phyloP scores from a whole-genome alignment of 1,140 invertebrate species.

The Leptinotarsa defecta region DNA sequence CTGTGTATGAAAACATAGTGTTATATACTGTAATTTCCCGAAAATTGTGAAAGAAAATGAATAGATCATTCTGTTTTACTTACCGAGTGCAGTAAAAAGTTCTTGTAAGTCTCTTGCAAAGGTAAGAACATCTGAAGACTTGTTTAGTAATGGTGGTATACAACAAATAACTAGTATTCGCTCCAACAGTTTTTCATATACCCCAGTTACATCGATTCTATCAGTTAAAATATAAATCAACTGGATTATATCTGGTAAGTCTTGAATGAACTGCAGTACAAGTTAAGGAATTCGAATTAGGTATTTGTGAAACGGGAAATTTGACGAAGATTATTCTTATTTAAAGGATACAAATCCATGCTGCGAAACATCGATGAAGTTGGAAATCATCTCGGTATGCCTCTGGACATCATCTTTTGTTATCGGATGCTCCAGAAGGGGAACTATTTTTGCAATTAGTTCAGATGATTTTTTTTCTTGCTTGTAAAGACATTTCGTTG shows the following conservation, averaged over 20 bases:
- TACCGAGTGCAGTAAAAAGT: conserved; percentile 35
- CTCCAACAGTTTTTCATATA: conserved; percentile 21
- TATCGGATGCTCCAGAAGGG: not conserved
- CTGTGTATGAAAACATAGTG: no score
- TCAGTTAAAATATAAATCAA: conserved; percentile 29
- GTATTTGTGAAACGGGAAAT: not conserved
- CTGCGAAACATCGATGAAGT: conserved; percentile 11
- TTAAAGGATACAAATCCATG: conserved; percentile 39
- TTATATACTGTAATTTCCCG: no score
- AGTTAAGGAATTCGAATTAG: not conserved
- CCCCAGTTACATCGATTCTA: conserved; percentile 11
- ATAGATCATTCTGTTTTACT: not conserved
- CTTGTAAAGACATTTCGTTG: no score
- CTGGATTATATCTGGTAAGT: conserved; percentile 30
- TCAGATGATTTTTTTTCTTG: not conserved
- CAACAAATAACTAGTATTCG: conserved; percentile 25
- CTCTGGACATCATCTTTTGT: not conserved
- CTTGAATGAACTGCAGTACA: conserved; percentile 26
- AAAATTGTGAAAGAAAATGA: no score
- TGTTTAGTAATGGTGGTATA: conserved; percentile 26
- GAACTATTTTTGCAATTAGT: not conserved
- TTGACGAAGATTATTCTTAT: not conserved
- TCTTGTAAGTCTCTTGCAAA: conserved; percentile 28
- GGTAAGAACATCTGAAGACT: conserved; percentile 26
- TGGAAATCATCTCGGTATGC: not conserved